Percentiles rank a stretch among this genome's conserved stretches.
phyloP scores from a whole-genome alignment of 2,888 invertebrate genomes.

The Phalangium opilio region DNA sequence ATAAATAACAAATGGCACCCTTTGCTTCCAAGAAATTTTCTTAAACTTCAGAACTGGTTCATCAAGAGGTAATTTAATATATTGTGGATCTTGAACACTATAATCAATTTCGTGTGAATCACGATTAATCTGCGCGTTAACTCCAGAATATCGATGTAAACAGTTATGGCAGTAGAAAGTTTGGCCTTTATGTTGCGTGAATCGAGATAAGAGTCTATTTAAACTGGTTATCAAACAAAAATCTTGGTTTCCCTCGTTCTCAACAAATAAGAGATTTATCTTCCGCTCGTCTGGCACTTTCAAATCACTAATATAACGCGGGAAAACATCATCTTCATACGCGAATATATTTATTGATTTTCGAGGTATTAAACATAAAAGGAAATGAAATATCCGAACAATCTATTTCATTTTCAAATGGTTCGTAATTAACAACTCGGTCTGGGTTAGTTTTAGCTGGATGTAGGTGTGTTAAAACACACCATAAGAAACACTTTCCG shows the following conservation, averaged over 20 bases:
- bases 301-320: background rate
- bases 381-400: too few species aligned
- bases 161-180: constrained; percentile 4
- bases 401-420: too few species aligned
- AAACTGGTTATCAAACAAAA: constrained; percentile 1
- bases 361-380: too few species aligned
- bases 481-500: too few species aligned
- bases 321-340: constrained; percentile 1
- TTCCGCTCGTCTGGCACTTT: background rate
- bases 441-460: too few species aligned
- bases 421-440: too few species aligned
- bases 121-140: background rate
- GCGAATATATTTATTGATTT: constrained; percentile 2
- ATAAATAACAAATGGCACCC: constrained; percentile 2
- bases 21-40: background rate
- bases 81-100: background rate
- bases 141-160: constrained; percentile 3
- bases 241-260: background rate
- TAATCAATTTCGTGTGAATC: background rate
- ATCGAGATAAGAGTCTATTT: background rate
- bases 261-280: constrained; percentile 3
- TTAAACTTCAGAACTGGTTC: background rate
- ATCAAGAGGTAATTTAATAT: background rate
- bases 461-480: too few species aligned
- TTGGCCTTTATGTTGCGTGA: background rate